Evolutionary conservation across 37 sponge, comb jelly and placozoan species (phyloP).

Genomic region (Cliona cf. orientalis): DNA sequence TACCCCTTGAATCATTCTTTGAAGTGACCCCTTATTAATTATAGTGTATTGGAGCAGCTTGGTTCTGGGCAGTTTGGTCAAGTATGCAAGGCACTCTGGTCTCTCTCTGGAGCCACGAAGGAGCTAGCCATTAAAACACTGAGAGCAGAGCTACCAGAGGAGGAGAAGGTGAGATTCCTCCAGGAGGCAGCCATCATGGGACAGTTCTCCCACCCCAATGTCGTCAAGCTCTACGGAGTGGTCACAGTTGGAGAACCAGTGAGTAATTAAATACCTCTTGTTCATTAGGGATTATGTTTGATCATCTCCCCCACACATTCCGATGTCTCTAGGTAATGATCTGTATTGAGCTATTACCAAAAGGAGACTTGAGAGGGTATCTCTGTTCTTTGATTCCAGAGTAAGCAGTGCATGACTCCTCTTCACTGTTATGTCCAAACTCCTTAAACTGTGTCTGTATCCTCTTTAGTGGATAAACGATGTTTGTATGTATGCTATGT

Average conservation of each 20-base stretch:
- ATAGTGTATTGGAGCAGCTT: slow-evolving; percentile 31
- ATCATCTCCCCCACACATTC: too few species aligned
- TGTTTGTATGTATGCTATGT: too few species aligned
- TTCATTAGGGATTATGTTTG: too few species aligned
- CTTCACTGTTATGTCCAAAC: too few species aligned
- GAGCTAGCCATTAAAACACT: slow-evolving; percentile 72
- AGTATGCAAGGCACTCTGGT: slow-evolving; percentile 67
- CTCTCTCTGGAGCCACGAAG: not conserved
- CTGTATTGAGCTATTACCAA: slow-evolving; percentile 47
- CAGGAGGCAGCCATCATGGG: slow-evolving; percentile 85
- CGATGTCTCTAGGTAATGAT: slow-evolving; percentile 66
- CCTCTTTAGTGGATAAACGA: too few species aligned
- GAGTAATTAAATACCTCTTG: slow-evolving; percentile 13
- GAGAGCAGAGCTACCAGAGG: slow-evolving; percentile 16
- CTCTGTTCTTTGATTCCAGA: too few species aligned
- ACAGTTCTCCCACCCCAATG: slow-evolving; percentile 77
- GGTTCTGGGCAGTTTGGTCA: slow-evolving; percentile 79
- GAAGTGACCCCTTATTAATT: too few species aligned
- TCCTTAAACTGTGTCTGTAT: too few species aligned
- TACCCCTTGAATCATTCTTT: too few species aligned
- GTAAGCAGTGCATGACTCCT: too few species aligned
- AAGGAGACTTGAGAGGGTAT: slow-evolving; percentile 49
- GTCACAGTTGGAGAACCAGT: slow-evolving; percentile 80
- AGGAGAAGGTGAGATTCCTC: slow-evolving; percentile 70
- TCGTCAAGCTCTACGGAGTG: slow-evolving; percentile 70